phyloP scores from a whole-genome alignment of 2,113 vertebrate species.

The Serilophus lunatus region DNA sequence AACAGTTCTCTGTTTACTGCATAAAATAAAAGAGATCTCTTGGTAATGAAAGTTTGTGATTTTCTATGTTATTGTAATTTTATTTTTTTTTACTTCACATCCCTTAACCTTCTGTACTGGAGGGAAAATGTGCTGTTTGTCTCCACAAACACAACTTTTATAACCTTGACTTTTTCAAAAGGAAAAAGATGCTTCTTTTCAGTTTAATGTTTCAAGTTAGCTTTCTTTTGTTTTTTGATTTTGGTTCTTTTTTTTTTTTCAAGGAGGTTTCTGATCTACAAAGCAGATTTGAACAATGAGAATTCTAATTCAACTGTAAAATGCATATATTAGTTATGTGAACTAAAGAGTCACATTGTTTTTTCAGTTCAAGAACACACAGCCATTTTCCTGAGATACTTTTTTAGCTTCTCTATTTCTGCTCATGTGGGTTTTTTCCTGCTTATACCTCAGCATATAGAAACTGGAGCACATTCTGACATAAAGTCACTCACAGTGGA shows the following conservation, averaged over 20 bases:
- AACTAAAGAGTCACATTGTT: not conserved
- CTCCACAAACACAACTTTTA: not conserved
- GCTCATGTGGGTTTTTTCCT: not conserved
- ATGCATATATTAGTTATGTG: not conserved
- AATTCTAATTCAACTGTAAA: not conserved
- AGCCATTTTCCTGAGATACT: not conserved
- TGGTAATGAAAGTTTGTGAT: not conserved
- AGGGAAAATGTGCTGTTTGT: not conserved
- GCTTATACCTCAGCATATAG: not conserved
- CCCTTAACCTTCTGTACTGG: not conserved
- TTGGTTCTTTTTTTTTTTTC: not conserved
- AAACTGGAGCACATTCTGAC: not conserved
- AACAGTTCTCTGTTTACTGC: rapidly evolving
- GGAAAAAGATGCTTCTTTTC: not conserved
- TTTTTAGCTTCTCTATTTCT: not conserved
- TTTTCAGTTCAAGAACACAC: not conserved
- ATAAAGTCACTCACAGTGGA: not conserved
- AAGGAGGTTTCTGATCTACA: not conserved
- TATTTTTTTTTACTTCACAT: not conserved
- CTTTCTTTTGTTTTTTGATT: not conserved
- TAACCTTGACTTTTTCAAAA: not conserved
- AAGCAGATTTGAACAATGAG: not conserved
- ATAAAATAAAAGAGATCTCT: not conserved
- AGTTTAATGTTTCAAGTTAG: not conserved
- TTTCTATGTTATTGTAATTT: not conserved